Percentiles rank a stretch among this genome's conserved stretches.
These are phyloP conservation scores for Drosophila pseudoananassae DNA, from an alignment of 1,140 invertebrate species.

Conservation along the genomic window DNA sequence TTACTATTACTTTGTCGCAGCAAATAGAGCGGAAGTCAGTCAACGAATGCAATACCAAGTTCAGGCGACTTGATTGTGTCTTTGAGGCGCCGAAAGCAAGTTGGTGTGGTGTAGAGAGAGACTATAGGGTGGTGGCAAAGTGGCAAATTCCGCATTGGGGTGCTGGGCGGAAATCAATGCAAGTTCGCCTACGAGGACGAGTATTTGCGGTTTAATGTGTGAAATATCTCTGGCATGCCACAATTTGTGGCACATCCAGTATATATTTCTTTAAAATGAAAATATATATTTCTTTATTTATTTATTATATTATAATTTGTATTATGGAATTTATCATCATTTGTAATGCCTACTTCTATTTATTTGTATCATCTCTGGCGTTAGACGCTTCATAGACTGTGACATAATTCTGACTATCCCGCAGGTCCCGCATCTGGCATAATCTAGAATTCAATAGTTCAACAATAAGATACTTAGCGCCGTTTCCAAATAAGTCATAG, in stretches of 20 bases:
- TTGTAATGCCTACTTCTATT: too few relatives aligned
- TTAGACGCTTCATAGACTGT: too few relatives aligned
- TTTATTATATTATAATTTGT: too few relatives aligned
- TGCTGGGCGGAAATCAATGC: conserved; percentile 48
- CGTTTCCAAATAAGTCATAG: too few relatives aligned
- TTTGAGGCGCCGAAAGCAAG: conserved; percentile 37
- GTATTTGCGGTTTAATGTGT: conserved; percentile 37
- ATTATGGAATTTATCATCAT: too few relatives aligned
- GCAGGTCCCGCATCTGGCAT: too few relatives aligned
- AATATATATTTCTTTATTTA: too few relatives aligned
- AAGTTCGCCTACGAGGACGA: conserved; percentile 21
- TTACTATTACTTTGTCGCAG: conserved; percentile 78
- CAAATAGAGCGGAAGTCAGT: conserved; percentile 81
- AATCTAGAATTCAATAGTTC: too few relatives aligned
- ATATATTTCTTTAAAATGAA: too few relatives aligned
- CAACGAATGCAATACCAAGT: conserved; percentile 67
- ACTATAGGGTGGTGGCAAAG: neutral
- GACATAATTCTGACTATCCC: too few relatives aligned
- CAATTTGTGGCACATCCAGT: conserved; percentile 3
- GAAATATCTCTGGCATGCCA: conserved; percentile 29
- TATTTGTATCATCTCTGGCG: too few relatives aligned
- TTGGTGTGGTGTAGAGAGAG: neutral
- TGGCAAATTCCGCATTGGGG: neutral
- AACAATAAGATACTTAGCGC: too few relatives aligned
- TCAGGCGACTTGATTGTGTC: conserved; percentile 67